These are phyloP conservation scores for Hystrix brachyura DNA, from an alignment of 2,113 vertebrate genomes.

Conservation along the genomic window DNA sequence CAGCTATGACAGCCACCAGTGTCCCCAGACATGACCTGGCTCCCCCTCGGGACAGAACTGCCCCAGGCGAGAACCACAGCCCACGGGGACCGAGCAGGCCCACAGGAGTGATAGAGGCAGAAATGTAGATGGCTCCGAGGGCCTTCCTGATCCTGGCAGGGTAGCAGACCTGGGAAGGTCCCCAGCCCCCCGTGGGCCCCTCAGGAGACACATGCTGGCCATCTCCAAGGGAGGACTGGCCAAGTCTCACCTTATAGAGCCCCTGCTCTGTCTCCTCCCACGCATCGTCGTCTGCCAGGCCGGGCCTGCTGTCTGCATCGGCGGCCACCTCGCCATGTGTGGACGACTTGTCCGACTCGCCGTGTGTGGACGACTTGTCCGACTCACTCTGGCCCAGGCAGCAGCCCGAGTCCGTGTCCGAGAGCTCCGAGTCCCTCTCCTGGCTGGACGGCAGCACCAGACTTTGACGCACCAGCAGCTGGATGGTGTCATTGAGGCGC, in stretches of 20 bases:
- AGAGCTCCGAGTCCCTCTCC: constrained; percentile 95
- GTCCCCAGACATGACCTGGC: neutral
- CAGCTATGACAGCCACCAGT: neutral
- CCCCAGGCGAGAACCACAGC: no score
- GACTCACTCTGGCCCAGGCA: constrained; percentile 96
- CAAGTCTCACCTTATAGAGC: constrained; percentile 91
- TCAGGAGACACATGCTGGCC: neutral
- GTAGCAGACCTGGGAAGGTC: neutral
- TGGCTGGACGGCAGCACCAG: constrained; percentile 68
- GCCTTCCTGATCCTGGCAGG: neutral
- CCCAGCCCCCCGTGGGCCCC: no score
- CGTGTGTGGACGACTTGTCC: constrained; percentile 95
- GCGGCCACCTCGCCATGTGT: constrained; percentile 92
- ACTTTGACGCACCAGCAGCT: constrained; percentile 94
- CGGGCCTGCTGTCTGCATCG: constrained; percentile 89
- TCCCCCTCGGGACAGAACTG: neutral
- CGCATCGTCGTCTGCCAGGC: constrained; percentile 70
- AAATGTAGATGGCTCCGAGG: neutral
- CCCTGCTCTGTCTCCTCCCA: constrained; percentile 91
- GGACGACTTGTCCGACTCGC: constrained; percentile 95
- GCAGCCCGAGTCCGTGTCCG: constrained; percentile 96
- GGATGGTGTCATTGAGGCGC: constrained; percentile 96
- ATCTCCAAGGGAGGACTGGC: no score
- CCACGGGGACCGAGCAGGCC: no score
- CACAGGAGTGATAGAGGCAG: neutral